Evolutionary conservation across 2,113 vertebrate species (phyloP).

Genomic region (Corythaixoides concolor): DNA sequence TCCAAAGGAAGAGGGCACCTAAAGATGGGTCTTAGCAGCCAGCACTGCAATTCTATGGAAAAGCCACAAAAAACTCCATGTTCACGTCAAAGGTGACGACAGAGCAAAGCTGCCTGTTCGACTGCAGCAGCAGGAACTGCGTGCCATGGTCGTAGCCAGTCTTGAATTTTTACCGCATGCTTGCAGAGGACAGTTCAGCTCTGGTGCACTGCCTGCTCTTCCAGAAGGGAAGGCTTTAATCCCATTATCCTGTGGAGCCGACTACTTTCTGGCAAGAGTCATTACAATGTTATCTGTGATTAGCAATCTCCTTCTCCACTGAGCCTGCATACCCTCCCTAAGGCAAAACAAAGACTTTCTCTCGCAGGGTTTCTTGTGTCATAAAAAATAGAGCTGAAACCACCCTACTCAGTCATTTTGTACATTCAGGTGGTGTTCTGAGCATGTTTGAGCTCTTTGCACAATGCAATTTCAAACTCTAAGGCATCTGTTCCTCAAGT

Average conservation of each 20-base stretch:
- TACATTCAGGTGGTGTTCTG: background rate
- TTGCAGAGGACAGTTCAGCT: background rate
- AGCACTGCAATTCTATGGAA: background rate
- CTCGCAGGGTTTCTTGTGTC: background rate
- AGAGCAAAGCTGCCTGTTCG: background rate
- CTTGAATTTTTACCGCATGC: background rate
- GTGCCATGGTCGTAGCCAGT: accelerated
- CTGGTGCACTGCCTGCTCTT: background rate
- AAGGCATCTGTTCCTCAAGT: constrained; percentile 3
- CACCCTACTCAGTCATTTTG: background rate
- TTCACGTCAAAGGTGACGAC: background rate
- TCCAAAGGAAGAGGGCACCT: background rate
- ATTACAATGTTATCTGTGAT: constrained; percentile 32
- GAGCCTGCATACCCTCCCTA: background rate
- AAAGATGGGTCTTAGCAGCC: background rate
- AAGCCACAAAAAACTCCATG: background rate
- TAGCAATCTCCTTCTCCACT: background rate
- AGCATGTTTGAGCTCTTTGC: background rate
- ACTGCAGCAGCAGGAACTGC: background rate
- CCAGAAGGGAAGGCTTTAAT: constrained; percentile 24
- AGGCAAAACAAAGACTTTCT: constrained; percentile 12
- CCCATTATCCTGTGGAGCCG: background rate
- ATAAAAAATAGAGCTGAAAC: background rate
- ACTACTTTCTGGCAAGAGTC: constrained; percentile 4
- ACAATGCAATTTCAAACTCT: background rate